Percentiles rank a stretch among this genome's conserved stretches.
phyloP scores from a whole-genome alignment of 2,888 invertebrate species.

The Campoletis raptor region DNA sequence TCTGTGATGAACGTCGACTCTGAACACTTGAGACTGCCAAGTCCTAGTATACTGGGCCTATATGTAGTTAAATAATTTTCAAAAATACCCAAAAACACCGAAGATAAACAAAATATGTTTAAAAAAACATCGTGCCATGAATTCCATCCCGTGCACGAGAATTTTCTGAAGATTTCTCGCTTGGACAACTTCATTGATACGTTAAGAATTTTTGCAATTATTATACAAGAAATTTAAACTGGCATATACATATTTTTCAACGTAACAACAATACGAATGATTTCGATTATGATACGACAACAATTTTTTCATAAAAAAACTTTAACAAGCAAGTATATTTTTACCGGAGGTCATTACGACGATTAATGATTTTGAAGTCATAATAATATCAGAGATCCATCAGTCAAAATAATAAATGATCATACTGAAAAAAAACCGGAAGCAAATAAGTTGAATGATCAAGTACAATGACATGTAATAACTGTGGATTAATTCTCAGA shows the following conservation, averaged over 20 bases:
- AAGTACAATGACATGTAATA: not conserved
- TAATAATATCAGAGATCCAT: not conserved
- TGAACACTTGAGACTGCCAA: conserved; percentile 64
- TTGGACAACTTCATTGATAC: not conserved
- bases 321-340: not conserved
- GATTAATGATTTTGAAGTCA: not conserved
- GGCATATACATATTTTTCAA: not conserved
- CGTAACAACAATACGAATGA: not conserved
- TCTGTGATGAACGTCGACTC: conserved; percentile 63
- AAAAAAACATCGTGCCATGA: conserved; percentile 21
- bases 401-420: not conserved
- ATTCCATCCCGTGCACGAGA: not conserved
- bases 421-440: not conserved
- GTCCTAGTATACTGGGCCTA: conserved; percentile 59
- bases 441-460: not conserved
- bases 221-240: not conserved
- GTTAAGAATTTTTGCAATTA: not conserved
- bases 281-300: not conserved
- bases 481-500: not conserved
- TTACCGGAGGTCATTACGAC: not conserved
- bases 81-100: conserved; percentile 5
- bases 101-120: not conserved
- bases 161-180: conserved; percentile 12
- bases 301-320: not conserved
- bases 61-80: conserved; percentile 47